phyloP scores from a whole-genome alignment of 2,888 invertebrate species.

The Xestia sexstrigata region DNA sequence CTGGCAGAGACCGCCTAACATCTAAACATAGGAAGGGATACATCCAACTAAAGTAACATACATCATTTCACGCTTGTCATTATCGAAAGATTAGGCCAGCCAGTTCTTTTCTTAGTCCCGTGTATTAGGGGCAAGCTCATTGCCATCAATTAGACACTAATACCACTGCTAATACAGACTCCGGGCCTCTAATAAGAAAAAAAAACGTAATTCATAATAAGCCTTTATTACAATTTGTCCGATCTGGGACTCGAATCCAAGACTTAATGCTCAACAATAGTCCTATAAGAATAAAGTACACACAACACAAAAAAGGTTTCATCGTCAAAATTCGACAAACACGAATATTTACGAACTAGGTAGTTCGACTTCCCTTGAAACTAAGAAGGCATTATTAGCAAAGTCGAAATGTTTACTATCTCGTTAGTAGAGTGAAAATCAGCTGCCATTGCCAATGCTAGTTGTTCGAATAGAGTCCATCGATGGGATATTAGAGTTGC shows the following conservation, averaged over 20 bases:
- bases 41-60: not conserved
- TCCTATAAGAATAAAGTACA: not conserved
- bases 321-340: not conserved
- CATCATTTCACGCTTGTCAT: not conserved
- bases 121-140: not conserved
- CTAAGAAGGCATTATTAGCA: not conserved
- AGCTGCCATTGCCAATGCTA: slow-evolving; percentile 1
- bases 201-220: not conserved
- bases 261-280: not conserved
- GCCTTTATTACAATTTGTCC: not conserved
- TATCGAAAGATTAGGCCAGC: not conserved
- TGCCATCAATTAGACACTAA: not conserved
- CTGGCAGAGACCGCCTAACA: slow-evolving; percentile 95
- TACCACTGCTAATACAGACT: not conserved
- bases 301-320: not conserved
- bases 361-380: not conserved
- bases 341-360: not conserved
- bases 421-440: not conserved
- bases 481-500: not conserved
- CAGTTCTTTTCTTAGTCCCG: not conserved
- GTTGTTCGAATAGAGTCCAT: not conserved
- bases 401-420: not conserved
- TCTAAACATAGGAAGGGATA: slow-evolving; percentile 80
- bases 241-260: not conserved
- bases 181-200: not conserved